Evolutionary conservation across 2,888 invertebrate species (phyloP).

Genomic region (Meteorus colon): DNA sequence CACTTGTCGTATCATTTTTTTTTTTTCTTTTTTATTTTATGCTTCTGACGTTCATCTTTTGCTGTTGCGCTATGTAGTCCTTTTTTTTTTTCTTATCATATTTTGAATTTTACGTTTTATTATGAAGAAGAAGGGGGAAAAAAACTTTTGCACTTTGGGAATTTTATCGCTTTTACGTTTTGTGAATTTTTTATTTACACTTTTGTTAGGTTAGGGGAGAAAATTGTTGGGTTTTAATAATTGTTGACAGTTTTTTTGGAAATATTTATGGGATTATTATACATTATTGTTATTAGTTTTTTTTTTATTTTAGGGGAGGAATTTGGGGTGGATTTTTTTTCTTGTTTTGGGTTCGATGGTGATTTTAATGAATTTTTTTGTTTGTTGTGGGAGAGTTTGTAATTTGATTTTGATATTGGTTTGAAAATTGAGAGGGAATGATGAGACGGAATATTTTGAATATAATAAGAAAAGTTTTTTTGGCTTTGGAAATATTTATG

Average conservation of each 20-base stretch:
- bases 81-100: too few species aligned
- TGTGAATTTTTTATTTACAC: neutral
- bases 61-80: too few species aligned
- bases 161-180: neutral
- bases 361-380: too few species aligned
- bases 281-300: neutral
- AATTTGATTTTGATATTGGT: too few species aligned
- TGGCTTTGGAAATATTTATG: too few species aligned
- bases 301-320: neutral
- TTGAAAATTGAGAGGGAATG: too few species aligned
- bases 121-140: neutral
- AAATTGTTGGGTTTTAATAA: neutral
- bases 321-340: too few species aligned
- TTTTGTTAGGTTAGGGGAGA: neutral
- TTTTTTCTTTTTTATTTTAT: neutral
- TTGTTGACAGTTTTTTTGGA: neutral
- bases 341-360: neutral
- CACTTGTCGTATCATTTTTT: neutral
- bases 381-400: too few species aligned
- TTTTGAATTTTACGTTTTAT: neutral
- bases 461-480: too few species aligned
- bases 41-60: neutral
- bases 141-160: neutral
- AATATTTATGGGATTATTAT: too few species aligned
- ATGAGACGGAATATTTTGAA: too few species aligned